Conservation (phyloP, 2,797 vertebrate species). For the Coregonus ussuriensis region DNA sequence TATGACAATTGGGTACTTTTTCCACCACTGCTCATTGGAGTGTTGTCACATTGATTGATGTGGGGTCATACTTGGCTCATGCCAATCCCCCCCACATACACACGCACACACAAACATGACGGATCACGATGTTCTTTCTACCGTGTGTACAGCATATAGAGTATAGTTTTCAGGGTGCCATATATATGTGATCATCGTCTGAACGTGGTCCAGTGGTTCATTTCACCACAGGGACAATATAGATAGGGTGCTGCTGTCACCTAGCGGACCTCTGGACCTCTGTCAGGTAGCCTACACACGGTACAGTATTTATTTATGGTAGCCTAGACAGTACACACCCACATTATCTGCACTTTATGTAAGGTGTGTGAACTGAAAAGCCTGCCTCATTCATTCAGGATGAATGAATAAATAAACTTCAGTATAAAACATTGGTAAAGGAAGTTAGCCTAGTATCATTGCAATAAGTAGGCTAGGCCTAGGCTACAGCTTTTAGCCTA, state of each 20-base stretch:
- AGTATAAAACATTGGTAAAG: neutral
- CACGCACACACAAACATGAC: neutral
- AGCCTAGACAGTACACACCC: neutral
- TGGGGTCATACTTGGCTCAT: no score
- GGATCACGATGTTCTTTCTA: neutral
- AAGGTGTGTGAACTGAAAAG: neutral
- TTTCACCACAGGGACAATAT: neutral
- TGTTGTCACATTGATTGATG: no score
- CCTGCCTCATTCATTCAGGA: neutral
- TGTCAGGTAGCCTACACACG: no score
- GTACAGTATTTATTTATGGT: neutral
- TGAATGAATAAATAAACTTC: neutral
- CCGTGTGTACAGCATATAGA: no score
- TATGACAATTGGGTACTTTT: no score
- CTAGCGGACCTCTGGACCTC: neutral
- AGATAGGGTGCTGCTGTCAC: neutral
- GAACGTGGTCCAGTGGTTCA: neutral
- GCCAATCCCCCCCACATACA: neutral
- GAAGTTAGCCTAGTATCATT: neutral
- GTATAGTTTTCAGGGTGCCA: neutral
- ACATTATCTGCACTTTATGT: neutral
- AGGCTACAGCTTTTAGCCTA: neutral
- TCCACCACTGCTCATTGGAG: no score
- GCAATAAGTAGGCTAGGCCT: neutral
- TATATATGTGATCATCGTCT: neutral